Evolutionary conservation across 2,888 invertebrate genomes (phyloP).

Genomic region (Aricia artaxerxes): DNA sequence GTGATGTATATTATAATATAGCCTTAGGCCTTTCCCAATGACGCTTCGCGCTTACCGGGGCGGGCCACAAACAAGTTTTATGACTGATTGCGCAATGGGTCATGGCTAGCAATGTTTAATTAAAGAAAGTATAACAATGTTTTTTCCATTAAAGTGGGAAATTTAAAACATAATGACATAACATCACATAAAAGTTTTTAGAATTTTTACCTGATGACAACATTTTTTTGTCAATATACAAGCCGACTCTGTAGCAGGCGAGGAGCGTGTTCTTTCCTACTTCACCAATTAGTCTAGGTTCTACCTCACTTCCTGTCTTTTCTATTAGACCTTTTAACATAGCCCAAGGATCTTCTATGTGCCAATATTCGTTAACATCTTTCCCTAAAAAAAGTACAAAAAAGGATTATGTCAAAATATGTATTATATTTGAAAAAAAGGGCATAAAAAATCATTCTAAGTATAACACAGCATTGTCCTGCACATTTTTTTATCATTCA

Average conservation of each 20-base stretch:
- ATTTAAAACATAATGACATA: background rate
- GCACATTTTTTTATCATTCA: too few species aligned
- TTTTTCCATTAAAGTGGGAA: too few species aligned
- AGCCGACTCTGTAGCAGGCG: conserved; percentile 91
- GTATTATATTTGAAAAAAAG: background rate
- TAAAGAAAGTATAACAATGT: too few species aligned
- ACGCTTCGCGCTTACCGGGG: too few species aligned
- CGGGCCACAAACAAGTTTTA: too few species aligned
- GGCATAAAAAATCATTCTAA: background rate
- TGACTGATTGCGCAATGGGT: too few species aligned
- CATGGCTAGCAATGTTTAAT: too few species aligned
- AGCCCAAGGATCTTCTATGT: conserved; percentile 88
- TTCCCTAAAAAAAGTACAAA: conserved; percentile 71
- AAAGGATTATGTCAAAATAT: background rate
- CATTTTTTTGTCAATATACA: conserved; percentile 90
- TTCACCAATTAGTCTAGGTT: conserved; percentile 90
- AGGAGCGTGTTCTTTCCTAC: conserved; percentile 89
- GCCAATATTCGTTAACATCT: conserved; percentile 92
- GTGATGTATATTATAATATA: too few species aligned
- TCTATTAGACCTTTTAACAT: conserved; percentile 83
- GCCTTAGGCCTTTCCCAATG: too few species aligned
- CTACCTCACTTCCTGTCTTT: conserved; percentile 82
- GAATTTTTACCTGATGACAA: conserved; percentile 87
- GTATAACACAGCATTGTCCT: too few species aligned
- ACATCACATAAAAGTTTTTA: background rate